Evolutionary conservation across 92 coral and sea anemone species (phyloP).

Genomic region (Phymanthus crucifer): DNA sequence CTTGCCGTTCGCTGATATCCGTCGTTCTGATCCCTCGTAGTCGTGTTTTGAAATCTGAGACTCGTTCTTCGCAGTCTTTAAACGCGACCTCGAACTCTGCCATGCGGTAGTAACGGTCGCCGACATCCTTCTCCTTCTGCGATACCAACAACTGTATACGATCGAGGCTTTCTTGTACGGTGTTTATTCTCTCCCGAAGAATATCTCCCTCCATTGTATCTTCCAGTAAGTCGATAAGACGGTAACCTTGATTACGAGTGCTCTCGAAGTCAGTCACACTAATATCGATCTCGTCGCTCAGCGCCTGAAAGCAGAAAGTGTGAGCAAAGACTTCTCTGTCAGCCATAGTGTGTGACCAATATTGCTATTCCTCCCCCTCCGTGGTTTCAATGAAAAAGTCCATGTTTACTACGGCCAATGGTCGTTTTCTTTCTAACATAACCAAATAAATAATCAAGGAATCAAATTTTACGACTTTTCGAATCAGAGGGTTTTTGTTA

Average conservation of each 20-base stretch:
- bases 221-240: constrained; percentile 61
- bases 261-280: constrained; percentile 77
- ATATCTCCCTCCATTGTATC: constrained; percentile 64
- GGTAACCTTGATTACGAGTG: constrained; percentile 70
- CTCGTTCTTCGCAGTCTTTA: constrained; percentile 64
- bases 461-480: neutral
- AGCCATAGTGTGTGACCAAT: constrained; percentile 35
- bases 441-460: neutral
- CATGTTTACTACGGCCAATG: neutral
- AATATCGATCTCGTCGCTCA: constrained; percentile 87
- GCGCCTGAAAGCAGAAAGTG: constrained; percentile 91
- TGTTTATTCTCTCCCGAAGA: constrained; percentile 60
- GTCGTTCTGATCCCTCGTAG: constrained; percentile 41
- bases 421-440: neutral
- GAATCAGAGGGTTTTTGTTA: neutral
- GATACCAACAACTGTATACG: constrained; percentile 77
- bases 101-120: constrained; percentile 55
- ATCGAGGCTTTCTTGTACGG: constrained; percentile 66
- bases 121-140: constrained; percentile 58
- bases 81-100: constrained; percentile 74
- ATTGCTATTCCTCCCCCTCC: neutral
- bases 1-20: constrained; percentile 39
- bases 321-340: constrained; percentile 58
- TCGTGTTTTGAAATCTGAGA: constrained; percentile 53
- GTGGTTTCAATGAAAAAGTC: constrained; percentile 6